These are phyloP conservation scores for Thomomys bottae DNA, from an alignment of 2,113 vertebrate species.

Conservation along the genomic window DNA sequence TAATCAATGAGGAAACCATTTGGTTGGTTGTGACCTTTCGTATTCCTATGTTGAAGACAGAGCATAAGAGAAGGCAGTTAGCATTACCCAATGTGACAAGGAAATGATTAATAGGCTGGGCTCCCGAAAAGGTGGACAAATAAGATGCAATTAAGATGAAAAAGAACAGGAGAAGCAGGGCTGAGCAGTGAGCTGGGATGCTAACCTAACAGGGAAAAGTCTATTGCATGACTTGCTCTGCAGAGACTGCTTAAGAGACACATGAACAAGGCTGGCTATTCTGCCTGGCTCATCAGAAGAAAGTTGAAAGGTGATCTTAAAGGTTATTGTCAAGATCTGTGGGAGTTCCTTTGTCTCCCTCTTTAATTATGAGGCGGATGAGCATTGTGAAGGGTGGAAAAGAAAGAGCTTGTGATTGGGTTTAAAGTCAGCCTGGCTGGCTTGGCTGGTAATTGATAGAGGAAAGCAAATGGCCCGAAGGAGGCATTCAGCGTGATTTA, in stretches of 20 bases:
- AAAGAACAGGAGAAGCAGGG: constrained; percentile 41
- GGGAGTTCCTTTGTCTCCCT: constrained; percentile 34
- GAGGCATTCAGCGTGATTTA: constrained; percentile 20
- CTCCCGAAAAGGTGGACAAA: constrained; percentile 56
- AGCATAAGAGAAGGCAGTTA: constrained; percentile 52
- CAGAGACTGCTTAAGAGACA: neutral
- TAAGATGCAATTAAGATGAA: constrained; percentile 77
- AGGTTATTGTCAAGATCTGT: constrained; percentile 48
- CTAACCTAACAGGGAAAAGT: neutral
- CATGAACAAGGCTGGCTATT: neutral
- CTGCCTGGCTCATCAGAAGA: constrained; percentile 33
- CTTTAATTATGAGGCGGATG: neutral
- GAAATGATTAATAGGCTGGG: constrained; percentile 77
- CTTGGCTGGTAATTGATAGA: constrained; percentile 31
- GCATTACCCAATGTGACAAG: constrained; percentile 47
- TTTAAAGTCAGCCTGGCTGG: constrained; percentile 49
- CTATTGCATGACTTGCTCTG: constrained; percentile 42
- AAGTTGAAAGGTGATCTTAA: constrained; percentile 48
- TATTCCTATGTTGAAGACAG: constrained; percentile 47
- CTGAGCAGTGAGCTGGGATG: neutral
- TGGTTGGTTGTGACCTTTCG: neutral
- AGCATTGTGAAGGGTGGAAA: constrained; percentile 23
- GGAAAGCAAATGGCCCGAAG: neutral
- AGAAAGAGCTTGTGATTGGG: neutral
- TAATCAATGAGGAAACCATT: neutral